A percentile compares a stretch with the other conserved stretches of the same genome.
These are phyloP conservation scores for Hemicordylus capensis DNA, from an alignment of 2,113 vertebrate genomes.

Conservation along the genomic window DNA sequence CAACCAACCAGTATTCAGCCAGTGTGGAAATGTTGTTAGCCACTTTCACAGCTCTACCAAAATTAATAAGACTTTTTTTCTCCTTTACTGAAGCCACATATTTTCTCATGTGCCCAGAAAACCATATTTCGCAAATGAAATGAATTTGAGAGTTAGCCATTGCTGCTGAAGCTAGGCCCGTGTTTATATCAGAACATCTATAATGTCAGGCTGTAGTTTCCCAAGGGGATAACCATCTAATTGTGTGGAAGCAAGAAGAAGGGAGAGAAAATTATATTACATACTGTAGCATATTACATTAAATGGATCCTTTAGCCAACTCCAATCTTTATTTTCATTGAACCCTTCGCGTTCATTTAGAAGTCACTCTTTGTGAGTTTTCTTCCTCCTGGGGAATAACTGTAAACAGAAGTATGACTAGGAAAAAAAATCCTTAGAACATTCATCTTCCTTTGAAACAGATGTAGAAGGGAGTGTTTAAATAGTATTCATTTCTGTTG, in stretches of 20 bases:
- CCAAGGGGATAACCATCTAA: conserved; percentile 6
- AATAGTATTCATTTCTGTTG: conserved; percentile 16
- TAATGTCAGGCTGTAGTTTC: neutral
- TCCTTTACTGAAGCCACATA: neutral
- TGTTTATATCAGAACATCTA: conserved; percentile 9
- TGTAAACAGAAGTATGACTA: conserved; percentile 15
- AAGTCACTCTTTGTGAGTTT: conserved; percentile 4
- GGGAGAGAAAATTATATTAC: neutral
- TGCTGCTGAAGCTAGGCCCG: neutral
- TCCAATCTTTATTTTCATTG: conserved; percentile 30
- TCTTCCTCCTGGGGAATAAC: conserved; percentile 32
- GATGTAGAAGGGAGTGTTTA: conserved; percentile 3
- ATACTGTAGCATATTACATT: conserved; percentile 8
- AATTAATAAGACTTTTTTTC: neutral
- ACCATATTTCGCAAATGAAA: neutral
- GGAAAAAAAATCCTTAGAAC: neutral
- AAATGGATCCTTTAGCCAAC: conserved; percentile 27
- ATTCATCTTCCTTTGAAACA: conserved; percentile 1
- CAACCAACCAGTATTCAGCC: neutral
- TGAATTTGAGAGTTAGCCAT: conserved; percentile 36
- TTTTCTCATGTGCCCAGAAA: neutral
- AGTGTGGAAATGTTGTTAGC: neutral
- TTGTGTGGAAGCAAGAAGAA: conserved; percentile 39
- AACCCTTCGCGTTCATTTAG: conserved; percentile 10
- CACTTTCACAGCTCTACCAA: neutral